Evolutionary conservation across 2,797 vertebrate species (phyloP).

Genomic region (Alauda arvensis): DNA sequence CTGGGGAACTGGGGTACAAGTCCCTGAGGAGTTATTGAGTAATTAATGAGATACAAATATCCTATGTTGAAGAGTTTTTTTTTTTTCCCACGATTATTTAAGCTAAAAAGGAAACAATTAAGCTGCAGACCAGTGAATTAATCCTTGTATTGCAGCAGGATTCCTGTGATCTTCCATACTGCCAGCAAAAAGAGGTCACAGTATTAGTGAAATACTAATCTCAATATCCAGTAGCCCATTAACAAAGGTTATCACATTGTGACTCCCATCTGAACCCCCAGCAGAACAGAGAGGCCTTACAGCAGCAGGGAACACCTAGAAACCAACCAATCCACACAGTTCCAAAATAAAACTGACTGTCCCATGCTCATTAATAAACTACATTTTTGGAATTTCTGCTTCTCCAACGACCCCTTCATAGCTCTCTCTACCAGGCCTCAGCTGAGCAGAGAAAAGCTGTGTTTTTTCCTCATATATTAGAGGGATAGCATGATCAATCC

Average conservation of each 20-base stretch:
- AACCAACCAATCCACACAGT: not conserved
- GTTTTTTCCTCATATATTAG: not conserved
- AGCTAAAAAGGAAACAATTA: conserved; percentile 13
- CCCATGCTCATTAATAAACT: not conserved
- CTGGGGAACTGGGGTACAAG: not conserved
- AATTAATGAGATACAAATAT: not conserved
- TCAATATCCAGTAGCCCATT: not conserved
- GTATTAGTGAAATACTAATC: conserved; percentile 22
- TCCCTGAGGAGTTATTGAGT: not conserved
- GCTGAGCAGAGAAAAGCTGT: not conserved
- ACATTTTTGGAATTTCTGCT: not conserved
- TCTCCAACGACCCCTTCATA: not conserved
- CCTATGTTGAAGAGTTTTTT: not conserved
- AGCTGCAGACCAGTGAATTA: conserved; percentile 11
- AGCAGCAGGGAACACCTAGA: not conserved
- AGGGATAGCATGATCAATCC: not conserved
- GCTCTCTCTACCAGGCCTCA: not conserved
- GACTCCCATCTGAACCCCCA: not conserved
- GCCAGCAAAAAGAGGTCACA: conserved; percentile 26
- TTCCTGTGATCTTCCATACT: not conserved
- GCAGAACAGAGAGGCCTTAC: not conserved
- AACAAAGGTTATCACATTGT: conserved; percentile 19
- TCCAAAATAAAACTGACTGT: not conserved
- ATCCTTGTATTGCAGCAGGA: conserved; percentile 17
- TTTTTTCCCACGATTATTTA: not conserved